These are phyloP conservation scores for Ammodramus savannarum DNA, from an alignment of 2,113 vertebrate genomes.

Conservation along the genomic window DNA sequence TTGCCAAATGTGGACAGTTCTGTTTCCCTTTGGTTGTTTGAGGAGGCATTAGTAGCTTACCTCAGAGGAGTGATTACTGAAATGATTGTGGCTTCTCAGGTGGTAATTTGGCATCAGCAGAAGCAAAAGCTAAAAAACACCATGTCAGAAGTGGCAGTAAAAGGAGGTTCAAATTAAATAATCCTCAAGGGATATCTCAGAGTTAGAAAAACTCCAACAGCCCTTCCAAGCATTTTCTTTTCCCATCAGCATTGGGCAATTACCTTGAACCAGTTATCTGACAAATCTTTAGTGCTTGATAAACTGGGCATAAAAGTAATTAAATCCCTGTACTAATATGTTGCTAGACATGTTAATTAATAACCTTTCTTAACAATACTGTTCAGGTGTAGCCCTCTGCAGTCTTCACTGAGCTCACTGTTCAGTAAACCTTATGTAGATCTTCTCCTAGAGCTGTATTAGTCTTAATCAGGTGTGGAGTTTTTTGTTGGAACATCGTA, in stretches of 20 bases:
- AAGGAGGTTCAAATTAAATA: background rate
- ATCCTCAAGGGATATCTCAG: background rate
- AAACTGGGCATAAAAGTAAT: background rate
- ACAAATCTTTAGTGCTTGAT: background rate
- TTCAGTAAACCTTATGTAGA: background rate
- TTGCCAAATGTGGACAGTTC: background rate
- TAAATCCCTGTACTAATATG: background rate
- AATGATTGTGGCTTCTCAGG: background rate
- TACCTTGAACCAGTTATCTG: background rate
- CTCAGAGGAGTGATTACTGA: background rate
- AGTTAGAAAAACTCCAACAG: background rate
- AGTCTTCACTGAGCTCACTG: background rate
- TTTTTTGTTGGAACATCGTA: background rate
- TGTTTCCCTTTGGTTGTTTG: background rate
- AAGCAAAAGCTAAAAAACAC: background rate
- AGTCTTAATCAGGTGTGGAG: background rate
- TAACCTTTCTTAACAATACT: background rate
- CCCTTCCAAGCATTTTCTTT: background rate
- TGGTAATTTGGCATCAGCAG: background rate
- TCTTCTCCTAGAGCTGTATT: background rate
- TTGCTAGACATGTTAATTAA: conserved; percentile 4
- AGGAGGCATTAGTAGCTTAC: background rate
- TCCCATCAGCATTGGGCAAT: background rate
- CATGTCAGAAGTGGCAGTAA: background rate
- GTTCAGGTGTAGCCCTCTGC: background rate